phyloP scores from a whole-genome alignment of 2,797 vertebrate species.

The Petrocephalus schoutedeni region DNA sequence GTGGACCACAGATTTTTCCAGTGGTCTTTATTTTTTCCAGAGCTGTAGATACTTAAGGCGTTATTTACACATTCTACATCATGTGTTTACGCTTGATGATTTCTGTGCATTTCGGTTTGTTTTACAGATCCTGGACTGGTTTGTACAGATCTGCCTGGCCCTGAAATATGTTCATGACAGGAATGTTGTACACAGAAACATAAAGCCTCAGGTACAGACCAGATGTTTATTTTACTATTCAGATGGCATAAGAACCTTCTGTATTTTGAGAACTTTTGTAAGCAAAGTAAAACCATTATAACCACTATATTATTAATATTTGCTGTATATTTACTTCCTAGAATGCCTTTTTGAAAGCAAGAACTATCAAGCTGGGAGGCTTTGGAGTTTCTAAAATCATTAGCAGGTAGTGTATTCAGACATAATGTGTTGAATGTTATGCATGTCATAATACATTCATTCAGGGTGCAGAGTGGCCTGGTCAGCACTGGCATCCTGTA shows the following conservation, averaged over 20 bases:
- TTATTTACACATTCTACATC: neutral
- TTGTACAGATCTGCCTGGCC: too few species aligned
- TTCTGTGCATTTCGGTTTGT: neutral
- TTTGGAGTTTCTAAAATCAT: conserved; percentile 94
- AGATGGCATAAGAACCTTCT: neutral
- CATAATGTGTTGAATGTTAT: neutral
- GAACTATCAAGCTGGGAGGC: conserved; percentile 89
- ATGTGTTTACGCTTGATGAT: neutral
- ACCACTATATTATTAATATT: neutral
- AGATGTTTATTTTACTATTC: neutral
- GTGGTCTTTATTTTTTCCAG: too few species aligned
- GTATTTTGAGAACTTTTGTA: neutral
- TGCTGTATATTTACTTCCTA: conserved; percentile 40
- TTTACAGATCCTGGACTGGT: too few species aligned
- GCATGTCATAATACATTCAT: too few species aligned
- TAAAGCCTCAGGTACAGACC: conserved; percentile 87
- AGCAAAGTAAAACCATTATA: neutral
- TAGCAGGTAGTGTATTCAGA: conserved; percentile 71
- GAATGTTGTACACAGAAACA: conserved; percentile 95
- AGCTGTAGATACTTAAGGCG: too few species aligned
- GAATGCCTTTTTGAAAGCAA: conserved; percentile 97
- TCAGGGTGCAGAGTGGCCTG: too few species aligned
- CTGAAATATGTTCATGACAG: conserved; percentile 69
- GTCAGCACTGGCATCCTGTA: neutral
- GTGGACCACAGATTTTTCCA: too few species aligned